Base-by-base conservation (phyloP, 2,113 vertebrate genomes). In the Salvelinus namaycush region DNA sequence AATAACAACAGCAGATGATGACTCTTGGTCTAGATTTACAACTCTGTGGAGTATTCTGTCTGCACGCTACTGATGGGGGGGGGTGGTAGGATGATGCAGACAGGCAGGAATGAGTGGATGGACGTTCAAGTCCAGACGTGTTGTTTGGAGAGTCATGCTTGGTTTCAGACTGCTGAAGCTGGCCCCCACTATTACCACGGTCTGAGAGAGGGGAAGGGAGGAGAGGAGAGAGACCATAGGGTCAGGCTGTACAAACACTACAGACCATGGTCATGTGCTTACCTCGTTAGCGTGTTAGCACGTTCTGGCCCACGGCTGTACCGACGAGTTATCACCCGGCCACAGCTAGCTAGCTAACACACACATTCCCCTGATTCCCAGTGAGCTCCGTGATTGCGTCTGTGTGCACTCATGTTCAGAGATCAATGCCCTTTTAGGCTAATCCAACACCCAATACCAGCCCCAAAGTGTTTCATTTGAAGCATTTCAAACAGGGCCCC, bases 1-100 rank as follows among this genome's bases (percentile, higher is more conserved):
- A 84, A 90, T 85, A 85, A 80, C 84, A 81, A 70, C 85, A 85
- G 85, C 83, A 86, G 83, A 73, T 49, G 70, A 87, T 78, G 81
- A 83, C 57, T 39, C 66, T 73, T 18, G 83, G 67, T 77, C 65
- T 74, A 73, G 86, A 89, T 88, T 88, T 88, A 88, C 9, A 18
- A 72, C 74, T 51, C 68, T 0, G 67, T 54, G 0, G 73, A 8
- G 13, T 68, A 39, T 73, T 72, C 69, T 26, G 68, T 76, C 68
- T 69, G 65, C 70, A 48, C 66, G 9, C 64, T 34, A 74, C 34
- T 81, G 71, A 77, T 80, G 26, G 78, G 76, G 80, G 73, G 27
- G 27, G 27, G 29, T 24, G 67, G 74, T 4, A 5, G 26, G 39
- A 73, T 87, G 88, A 88, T 83, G 85, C 73, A 85, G 84, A 89